A percentile compares a stretch with the other conserved stretches of the same genome.
phyloP scores from a whole-genome alignment of 2,888 invertebrate species.

The Luffia ferchaultella region DNA sequence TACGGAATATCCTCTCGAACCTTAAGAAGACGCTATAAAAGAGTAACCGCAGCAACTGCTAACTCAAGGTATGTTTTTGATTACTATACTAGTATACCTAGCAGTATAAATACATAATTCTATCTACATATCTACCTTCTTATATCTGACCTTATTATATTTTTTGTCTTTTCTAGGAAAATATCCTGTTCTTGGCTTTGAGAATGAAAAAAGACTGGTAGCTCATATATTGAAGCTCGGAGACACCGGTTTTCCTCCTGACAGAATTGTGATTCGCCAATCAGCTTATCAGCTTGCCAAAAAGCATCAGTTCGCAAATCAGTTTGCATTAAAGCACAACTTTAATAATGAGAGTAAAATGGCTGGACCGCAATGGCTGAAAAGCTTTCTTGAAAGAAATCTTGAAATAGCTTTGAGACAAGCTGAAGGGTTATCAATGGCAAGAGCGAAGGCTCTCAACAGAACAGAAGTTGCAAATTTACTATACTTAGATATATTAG shows the following conservation, averaged over 20 bases:
- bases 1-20: background rate
- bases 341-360: slow-evolving; percentile 18
- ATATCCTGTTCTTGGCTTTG: slow-evolving; percentile 8
- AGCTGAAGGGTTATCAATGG: slow-evolving; percentile 21
- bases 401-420: slow-evolving; percentile 18
- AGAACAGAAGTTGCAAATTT: slow-evolving; percentile 19
- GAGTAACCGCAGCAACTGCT: background rate
- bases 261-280: slow-evolving; percentile 14
- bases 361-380: slow-evolving; percentile 20
- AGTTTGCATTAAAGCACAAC: slow-evolving; percentile 16
- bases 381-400: slow-evolving; percentile 18
- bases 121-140: too few species aligned
- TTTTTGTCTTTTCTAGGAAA: too few species aligned
- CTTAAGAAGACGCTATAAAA: background rate
- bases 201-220: slow-evolving; percentile 13
- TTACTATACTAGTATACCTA: background rate
- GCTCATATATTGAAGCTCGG: slow-evolving; percentile 14
- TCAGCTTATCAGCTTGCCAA: slow-evolving; percentile 21
- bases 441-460: slow-evolving; percentile 19
- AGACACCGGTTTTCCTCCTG: slow-evolving; percentile 14
- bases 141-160: too few species aligned
- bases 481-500: too few species aligned
- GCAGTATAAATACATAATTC: too few species aligned
- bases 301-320: too few species aligned
- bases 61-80: background rate